Base-by-base conservation (phyloP, 2,113 vertebrate species). In the Chaenocephalus aceratus region DNA sequence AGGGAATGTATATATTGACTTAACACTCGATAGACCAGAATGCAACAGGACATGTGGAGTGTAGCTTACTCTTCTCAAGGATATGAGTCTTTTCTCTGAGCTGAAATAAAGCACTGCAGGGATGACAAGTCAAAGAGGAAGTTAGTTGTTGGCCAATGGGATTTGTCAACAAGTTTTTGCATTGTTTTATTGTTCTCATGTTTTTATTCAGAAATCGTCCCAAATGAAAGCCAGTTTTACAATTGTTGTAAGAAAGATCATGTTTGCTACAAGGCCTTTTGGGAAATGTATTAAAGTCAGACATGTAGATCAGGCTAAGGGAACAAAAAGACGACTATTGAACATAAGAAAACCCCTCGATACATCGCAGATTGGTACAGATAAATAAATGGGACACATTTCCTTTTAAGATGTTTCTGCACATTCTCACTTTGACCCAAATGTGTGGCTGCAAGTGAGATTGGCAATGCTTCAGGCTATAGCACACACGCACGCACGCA, bases 381-480 rank as follows among this genome's bases (percentile, higher is more conserved):
- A 5, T 6, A 15, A 18, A 7, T 30, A 51, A 69, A 30, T 7
- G 3, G 66, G 34, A 13, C 66, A 11, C 1, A 21, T 80, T 60
- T 60, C 56, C 60, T 51, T 64, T 64, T 49, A 61, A 49, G 66
- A 61, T 65, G 67, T 49, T 49, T 75, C 44, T 78, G 74, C 66
- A 62, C n/a, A 23, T 13, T 49, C 75, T 88, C 75, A 58, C 54
- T 76, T 62, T 72, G 63, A 36, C 64, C 77, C 70, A 63, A 85
- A 82, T 77, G 72, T 81, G 58, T 71, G 59, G 72, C 71, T 79
- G 74, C 67, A 49, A 71, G 77, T 51, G 68, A 74, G 84, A 60
- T 11, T 75, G 70, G 59, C 74, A 78, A 80, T 5, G 67, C 86
- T 72, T 75, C 62, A 34, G 75, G 82, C 79, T 62, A 56, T 21